These are phyloP conservation scores for Galaxea fascicularis DNA, from an alignment of 92 coral and sea anemone species.

Conservation along the genomic window DNA sequence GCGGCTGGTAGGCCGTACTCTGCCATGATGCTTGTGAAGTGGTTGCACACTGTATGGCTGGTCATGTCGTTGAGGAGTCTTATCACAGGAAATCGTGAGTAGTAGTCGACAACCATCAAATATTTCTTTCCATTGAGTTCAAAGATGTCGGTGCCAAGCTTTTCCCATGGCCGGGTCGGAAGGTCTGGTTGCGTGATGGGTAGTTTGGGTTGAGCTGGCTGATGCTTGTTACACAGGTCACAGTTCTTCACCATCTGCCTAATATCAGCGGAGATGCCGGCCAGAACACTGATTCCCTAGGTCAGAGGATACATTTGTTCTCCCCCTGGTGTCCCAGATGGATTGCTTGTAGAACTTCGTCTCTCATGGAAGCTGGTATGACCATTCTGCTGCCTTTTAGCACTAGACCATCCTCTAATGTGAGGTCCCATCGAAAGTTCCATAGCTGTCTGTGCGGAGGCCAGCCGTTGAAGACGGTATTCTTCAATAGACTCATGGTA, in stretches of 20 bases:
- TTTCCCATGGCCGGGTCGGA: conserved; percentile 59
- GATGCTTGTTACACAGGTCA: conserved; percentile 52
- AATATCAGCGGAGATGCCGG: conserved; percentile 23
- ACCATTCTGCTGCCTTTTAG: background rate
- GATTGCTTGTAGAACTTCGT: too few species aligned
- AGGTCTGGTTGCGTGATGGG: conserved; percentile 58
- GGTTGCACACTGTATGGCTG: conserved; percentile 46
- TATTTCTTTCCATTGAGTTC: background rate
- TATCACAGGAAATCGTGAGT: conserved; percentile 60
- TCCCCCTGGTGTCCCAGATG: too few species aligned
- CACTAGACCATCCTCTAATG: background rate
- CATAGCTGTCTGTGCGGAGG: background rate
- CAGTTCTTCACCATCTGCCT: conserved; percentile 49
- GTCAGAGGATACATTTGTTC: background rate
- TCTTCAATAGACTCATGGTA: background rate
- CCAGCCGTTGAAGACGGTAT: conserved; percentile 11
- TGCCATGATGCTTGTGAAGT: conserved; percentile 51
- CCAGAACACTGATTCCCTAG: conserved; percentile 21
- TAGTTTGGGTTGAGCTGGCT: conserved; percentile 59
- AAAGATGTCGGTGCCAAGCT: conserved; percentile 25
- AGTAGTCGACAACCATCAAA: conserved; percentile 50
- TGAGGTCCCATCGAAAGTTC: background rate
- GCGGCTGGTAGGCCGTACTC: conserved; percentile 40
- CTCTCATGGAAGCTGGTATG: too few species aligned
- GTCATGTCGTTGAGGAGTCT: conserved; percentile 59